Conservation (phyloP, 1,140 invertebrate genomes). For the Drosophila gunungcola region DNA sequence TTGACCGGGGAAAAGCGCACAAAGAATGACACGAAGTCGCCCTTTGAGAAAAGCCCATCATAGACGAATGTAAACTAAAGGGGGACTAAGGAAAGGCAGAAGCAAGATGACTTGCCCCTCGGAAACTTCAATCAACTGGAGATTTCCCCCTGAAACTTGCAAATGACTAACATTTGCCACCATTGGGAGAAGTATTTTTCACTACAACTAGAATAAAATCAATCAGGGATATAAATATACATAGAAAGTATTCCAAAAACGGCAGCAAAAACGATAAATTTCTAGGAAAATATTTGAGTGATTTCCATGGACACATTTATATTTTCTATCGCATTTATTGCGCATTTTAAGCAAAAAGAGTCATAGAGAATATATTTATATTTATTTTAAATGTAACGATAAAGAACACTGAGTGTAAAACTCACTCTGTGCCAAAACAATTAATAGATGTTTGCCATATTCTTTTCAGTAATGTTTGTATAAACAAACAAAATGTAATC, state of each 20-base stretch:
- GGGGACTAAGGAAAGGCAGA: neutral
- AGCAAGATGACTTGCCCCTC: conserved; percentile 8
- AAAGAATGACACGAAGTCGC: neutral
- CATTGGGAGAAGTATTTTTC: neutral
- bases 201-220: neutral
- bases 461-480: too few relatives aligned
- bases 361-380: too few relatives aligned
- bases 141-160: conserved; percentile 9
- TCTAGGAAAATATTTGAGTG: neutral
- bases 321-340: neutral
- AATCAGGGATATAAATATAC: neutral
- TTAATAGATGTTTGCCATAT: too few relatives aligned
- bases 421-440: too few relatives aligned
- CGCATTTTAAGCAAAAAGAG: too few relatives aligned
- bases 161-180: conserved; percentile 1
- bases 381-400: too few relatives aligned
- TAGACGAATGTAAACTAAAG: neutral
- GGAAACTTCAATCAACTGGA: conserved; percentile 26
- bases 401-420: too few relatives aligned
- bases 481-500: too few relatives aligned
- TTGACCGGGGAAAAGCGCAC: too few relatives aligned
- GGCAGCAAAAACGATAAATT: neutral
- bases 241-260: neutral
- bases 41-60: neutral
- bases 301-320: neutral